phyloP scores from a whole-genome alignment of 2,113 vertebrate species.

The Trogon surrucura region DNA sequence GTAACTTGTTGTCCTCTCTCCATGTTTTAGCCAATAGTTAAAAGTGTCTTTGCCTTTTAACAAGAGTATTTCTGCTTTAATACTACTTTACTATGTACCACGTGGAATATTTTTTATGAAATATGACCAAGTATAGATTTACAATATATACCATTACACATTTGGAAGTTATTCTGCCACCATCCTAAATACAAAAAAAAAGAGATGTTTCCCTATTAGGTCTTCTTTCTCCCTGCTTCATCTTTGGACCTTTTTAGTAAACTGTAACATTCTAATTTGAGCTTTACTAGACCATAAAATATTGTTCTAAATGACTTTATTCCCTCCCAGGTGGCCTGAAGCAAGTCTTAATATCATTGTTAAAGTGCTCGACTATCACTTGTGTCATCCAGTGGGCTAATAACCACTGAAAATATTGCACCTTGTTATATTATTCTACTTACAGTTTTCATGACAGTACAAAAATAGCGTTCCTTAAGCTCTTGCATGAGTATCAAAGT shows the following conservation, averaged over 20 bases:
- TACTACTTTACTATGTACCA: neutral
- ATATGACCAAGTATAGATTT: neutral
- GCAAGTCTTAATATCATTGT: neutral
- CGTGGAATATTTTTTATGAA: neutral
- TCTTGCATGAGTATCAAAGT: neutral
- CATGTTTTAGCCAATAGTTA: neutral
- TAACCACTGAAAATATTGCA: neutral
- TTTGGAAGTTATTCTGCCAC: neutral
- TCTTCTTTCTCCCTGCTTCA: neutral
- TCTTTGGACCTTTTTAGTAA: neutral
- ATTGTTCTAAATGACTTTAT: neutral
- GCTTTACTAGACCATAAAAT: neutral
- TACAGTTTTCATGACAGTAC: neutral
- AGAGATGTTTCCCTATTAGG: neutral
- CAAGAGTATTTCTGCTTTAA: neutral
- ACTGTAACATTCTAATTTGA: neutral
- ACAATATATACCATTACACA: neutral
- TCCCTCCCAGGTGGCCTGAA: neutral
- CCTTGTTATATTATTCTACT: neutral
- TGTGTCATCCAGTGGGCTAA: neutral
- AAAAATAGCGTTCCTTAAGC: neutral
- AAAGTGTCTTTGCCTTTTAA: neutral
- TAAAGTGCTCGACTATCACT: neutral
- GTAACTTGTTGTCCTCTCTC: neutral
- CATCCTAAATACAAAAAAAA: neutral